Evolutionary conservation across 2,113 vertebrate genomes (phyloP).

Genomic region (Menura novaehollandiae): DNA sequence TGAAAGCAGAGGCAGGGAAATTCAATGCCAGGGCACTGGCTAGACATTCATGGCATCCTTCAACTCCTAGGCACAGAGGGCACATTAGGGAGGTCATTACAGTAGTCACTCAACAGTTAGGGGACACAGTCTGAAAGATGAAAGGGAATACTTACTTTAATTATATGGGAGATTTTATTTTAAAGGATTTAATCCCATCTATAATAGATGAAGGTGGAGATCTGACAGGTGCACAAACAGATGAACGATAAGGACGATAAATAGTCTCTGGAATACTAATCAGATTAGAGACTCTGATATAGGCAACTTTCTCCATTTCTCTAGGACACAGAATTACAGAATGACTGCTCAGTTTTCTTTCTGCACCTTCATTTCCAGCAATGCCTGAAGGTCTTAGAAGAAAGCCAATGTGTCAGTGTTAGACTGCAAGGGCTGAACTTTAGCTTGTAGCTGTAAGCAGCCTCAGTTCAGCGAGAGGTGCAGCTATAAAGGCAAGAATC

Average conservation of each 20-base stretch:
- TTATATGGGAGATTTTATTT: conserved; percentile 20
- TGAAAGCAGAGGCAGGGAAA: neutral
- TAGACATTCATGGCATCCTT: neutral
- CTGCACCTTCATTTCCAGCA: neutral
- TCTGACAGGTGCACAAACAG: conserved; percentile 30
- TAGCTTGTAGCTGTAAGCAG: neutral
- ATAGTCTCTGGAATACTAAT: conserved; percentile 28
- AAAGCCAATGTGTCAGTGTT: neutral
- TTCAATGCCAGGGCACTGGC: neutral
- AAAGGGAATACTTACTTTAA: conserved; percentile 41
- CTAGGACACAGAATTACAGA: neutral
- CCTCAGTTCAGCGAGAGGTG: neutral
- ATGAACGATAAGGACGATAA: neutral
- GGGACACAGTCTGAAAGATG: conserved; percentile 7
- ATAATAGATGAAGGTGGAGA: conserved; percentile 46
- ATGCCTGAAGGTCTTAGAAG: neutral
- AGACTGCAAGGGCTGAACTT: neutral
- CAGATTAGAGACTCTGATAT: neutral
- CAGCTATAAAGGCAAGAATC: neutral
- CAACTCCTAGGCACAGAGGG: neutral
- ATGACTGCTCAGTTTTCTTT: neutral
- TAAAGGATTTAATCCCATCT: conserved; percentile 38
- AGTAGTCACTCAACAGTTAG: neutral
- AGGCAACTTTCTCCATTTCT: neutral
- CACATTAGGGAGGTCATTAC: conserved; percentile 19